phyloP scores from a whole-genome alignment of 1,140 invertebrate genomes.

The Tetraneura akinire region DNA sequence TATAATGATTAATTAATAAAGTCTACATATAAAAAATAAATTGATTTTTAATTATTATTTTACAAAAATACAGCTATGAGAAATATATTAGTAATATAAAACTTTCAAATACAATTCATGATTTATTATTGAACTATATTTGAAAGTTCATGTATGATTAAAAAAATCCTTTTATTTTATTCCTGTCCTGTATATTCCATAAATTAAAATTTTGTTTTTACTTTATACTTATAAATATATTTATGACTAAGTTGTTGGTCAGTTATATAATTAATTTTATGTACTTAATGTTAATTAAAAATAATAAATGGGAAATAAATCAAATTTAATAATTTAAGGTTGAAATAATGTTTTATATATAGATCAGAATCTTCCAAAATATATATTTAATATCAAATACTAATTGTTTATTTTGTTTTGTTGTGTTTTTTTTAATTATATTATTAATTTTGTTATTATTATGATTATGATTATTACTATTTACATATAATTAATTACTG shows the following conservation, averaged over 20 bases:
- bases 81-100: neutral
- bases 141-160: conserved; percentile 15
- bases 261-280: conserved; percentile 29
- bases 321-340: conserved; percentile 10
- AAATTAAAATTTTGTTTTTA: conserved; percentile 14
- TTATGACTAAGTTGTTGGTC: neutral
- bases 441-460: conserved; percentile 30
- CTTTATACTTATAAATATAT: conserved; percentile 10
- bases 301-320: conserved; percentile 25
- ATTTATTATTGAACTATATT: conserved; percentile 14
- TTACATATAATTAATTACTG: conserved; percentile 22
- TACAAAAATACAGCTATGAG: conserved; percentile 44
- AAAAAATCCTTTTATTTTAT: conserved; percentile 16
- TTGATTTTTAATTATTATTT: neutral
- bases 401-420: conserved; percentile 5
- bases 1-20: too few relatives aligned
- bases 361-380: neutral
- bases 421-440: conserved; percentile 30
- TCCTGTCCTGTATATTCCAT: neutral
- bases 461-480: conserved; percentile 23
- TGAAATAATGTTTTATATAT: conserved; percentile 21
- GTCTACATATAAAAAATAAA: neutral
- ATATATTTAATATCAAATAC: conserved; percentile 14
- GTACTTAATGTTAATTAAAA: conserved; percentile 24
- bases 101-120: conserved; percentile 46